Evolutionary conservation across 64 coral and sea anemone species (phyloP).

Genomic region (Hydrozoanthus tunicans): DNA sequence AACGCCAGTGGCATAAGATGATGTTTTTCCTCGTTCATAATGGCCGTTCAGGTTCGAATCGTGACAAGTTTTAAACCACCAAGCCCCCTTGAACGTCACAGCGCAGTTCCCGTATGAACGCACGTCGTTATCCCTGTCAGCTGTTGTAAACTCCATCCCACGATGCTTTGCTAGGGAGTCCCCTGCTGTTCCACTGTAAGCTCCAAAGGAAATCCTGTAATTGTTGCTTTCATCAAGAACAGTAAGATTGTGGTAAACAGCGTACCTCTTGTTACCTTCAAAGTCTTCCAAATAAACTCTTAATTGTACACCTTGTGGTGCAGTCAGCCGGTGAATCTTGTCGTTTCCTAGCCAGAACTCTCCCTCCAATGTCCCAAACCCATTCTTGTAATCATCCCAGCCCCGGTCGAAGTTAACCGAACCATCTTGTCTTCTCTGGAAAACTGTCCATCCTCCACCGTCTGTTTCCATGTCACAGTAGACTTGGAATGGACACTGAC

Average conservation of each 20-base stretch:
- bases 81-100: neutral
- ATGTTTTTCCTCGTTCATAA: neutral
- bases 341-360: no score
- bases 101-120: neutral
- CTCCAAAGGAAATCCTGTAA: constrained; percentile 32
- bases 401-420: neutral
- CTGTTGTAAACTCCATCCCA: neutral
- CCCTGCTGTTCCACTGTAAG: constrained; percentile 37
- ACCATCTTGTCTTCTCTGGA: neutral
- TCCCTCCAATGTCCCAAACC: neutral
- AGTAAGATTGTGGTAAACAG: neutral
- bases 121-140: constrained; percentile 12
- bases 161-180: neutral
- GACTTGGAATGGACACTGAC: constrained; percentile 5
- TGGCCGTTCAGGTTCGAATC: neutral
- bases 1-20: constrained; percentile 2
- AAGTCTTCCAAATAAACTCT: constrained; percentile 41
- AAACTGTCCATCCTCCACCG: neutral
- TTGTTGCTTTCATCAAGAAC: constrained; percentile 34
- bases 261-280: neutral
- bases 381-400: constrained; percentile 22
- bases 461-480: neutral
- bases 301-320: neutral
- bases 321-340: no score
- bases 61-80: neutral